A percentile compares a stretch with the other conserved stretches of the same genome.
phyloP scores from a whole-genome alignment of 2,888 invertebrate species.

The Cataglyphis cursor region DNA sequence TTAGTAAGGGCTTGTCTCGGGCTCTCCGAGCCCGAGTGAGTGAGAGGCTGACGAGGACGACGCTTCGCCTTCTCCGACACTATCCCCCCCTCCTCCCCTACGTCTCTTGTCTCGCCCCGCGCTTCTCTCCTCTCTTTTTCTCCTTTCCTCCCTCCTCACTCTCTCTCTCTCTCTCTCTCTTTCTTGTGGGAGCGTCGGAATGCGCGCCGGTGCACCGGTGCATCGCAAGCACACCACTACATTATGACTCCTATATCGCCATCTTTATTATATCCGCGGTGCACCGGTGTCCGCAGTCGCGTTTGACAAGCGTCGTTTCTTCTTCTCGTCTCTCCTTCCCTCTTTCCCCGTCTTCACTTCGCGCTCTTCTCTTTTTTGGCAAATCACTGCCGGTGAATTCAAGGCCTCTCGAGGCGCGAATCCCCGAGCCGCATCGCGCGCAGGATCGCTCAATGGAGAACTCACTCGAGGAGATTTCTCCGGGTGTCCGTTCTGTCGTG shows the following conservation, averaged over 20 bases:
- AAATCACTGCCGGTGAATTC: conserved; percentile 59
- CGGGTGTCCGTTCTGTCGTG: conserved; percentile 42
- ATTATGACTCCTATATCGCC: conserved; percentile 86
- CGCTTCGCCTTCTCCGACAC: conserved; percentile 70
- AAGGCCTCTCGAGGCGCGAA: conserved; percentile 46
- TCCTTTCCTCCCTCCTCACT: not conserved
- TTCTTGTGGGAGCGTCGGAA: conserved; percentile 82
- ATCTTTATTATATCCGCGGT: conserved; percentile 85
- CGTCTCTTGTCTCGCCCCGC: conserved; percentile 42
- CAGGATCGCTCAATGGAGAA: conserved; percentile 33
- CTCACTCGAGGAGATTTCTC: conserved; percentile 41
- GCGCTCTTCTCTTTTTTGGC: conserved; percentile 61
- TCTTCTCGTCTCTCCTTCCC: conserved; percentile 67
- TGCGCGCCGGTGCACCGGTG: conserved; percentile 81
- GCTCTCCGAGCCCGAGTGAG: conserved; percentile 81
- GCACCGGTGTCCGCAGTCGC: conserved; percentile 76
- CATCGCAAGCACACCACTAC: conserved; percentile 83
- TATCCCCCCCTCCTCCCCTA: conserved; percentile 24
- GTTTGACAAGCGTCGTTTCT: conserved; percentile 80
- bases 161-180: conserved; percentile 56
- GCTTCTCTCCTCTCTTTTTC: conserved; percentile 46
- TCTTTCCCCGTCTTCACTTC: conserved; percentile 41
- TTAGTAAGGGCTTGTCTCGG: conserved; percentile 87
- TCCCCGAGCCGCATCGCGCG: not conserved
- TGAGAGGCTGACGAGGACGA: conserved; percentile 84